A percentile compares a stretch with the other conserved stretches of the same genome.
These are phyloP conservation scores for Heterotis niloticus DNA, from an alignment of 2,113 vertebrate genomes.

Conservation along the genomic window DNA sequence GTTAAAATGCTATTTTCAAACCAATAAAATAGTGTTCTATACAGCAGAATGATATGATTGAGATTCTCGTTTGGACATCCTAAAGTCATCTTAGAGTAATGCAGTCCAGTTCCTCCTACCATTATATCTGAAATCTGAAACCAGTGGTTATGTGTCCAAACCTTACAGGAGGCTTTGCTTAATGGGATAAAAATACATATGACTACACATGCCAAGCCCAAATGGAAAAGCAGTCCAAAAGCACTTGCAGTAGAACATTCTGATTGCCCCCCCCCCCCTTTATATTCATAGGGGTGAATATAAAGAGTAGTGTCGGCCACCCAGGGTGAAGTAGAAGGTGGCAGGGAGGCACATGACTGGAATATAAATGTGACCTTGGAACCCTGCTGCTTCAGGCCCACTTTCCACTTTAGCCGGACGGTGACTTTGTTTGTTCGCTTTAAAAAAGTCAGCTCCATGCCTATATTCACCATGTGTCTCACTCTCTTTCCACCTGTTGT, in stretches of 20 bases:
- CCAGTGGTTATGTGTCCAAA: not conserved
- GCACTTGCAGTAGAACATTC: slow-evolving; percentile 2
- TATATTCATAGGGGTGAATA: not conserved
- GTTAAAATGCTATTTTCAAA: no score
- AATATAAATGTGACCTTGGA: not conserved
- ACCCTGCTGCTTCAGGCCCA: not conserved
- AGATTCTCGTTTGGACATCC: no score
- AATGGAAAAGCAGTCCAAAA: slow-evolving; percentile 5
- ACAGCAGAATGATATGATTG: no score
- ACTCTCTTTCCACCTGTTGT: slow-evolving; percentile 5
- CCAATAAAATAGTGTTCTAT: no score
- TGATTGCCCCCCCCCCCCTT: no score
- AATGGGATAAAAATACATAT: slow-evolving; percentile 19
- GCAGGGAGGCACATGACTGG: not conserved
- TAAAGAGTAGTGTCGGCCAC: no score
- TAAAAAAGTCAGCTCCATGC: not conserved
- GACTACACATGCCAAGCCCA: not conserved
- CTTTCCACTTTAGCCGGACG: not conserved
- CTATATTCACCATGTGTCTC: not conserved
- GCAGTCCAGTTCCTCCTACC: not conserved
- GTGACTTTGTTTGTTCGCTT: not conserved
- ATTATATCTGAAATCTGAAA: not conserved
- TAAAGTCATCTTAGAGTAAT: not conserved
- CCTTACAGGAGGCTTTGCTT: not conserved
- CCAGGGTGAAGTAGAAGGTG: not conserved